Evolutionary conservation across 2,888 invertebrate genomes (phyloP), one percentile per base, ranked within the genome.

Genomic region (Temnothorax ravouxi): DNA sequence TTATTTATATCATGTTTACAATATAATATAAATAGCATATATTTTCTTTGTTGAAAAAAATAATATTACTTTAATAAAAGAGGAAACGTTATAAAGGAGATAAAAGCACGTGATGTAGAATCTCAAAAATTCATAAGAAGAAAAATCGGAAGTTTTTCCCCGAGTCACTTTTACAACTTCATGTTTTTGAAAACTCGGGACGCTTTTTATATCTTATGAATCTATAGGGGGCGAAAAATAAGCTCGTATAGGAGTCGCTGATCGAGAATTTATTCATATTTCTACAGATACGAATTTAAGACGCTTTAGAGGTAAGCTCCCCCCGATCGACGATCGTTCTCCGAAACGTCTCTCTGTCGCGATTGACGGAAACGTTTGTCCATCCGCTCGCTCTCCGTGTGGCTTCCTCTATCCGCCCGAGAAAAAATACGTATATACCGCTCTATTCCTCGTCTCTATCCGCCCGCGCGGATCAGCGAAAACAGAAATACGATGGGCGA

Each of bases 401-500:
- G 54, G 76, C 88, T 75, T 88, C 79, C 34, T 72, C 50, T 47
- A 15, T 75, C 50, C 13, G 18, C 38, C 47, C 6, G 34, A 34
- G 3, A 29, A 71, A 29, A 71, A 34, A 71, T 67, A 67, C 38
- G 72, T 59, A n/a, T n/a, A n/a, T n/a, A 72, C 8, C 41, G 15
- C 8, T 47, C 9, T 9, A 18, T 56, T 21, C 25, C 47, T 34
- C 81, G 66, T 87, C 81, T 87, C 81, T 64, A 83, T 69, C 77
- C 59, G 47, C 72, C 64, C 61, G 64, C 25, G 86, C 52, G 75
- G 71, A 66, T 66, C 71, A 75, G 52, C 69, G 83, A 80, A 81
- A 81, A 64, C 75, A 56, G 72, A 71, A 74, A 44, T 50, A 41
- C 67, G 84, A 81, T 61, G 81, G 61, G 83, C 62, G 83, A 82